These are phyloP conservation scores for Anarsia innoxiella DNA, from an alignment of 2,888 invertebrate genomes.

Conservation along the genomic window DNA sequence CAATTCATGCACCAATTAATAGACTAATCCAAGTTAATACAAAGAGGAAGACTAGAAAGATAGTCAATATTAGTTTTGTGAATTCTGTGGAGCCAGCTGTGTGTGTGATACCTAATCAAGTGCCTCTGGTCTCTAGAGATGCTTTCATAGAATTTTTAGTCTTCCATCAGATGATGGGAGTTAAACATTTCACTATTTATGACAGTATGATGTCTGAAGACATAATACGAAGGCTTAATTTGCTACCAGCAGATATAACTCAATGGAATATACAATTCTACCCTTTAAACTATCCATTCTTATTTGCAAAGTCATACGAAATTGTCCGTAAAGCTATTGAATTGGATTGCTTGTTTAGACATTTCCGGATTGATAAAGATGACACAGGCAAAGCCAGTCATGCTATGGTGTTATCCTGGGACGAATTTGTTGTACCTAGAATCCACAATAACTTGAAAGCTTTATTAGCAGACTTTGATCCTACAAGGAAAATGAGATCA, in stretches of 20 bases:
- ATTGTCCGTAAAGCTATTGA: constrained; percentile 72
- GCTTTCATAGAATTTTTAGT: constrained; percentile 79
- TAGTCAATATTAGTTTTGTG: constrained; percentile 52
- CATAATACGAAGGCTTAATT: constrained; percentile 57
- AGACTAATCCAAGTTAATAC: constrained; percentile 62
- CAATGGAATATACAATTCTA: constrained; percentile 75
- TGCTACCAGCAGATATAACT: constrained; percentile 61
- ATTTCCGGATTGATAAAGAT: constrained; percentile 69
- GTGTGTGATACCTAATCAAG: constrained; percentile 77
- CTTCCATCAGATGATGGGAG: constrained; percentile 79
- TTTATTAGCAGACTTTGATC: constrained; percentile 70
- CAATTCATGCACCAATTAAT: constrained; percentile 62
- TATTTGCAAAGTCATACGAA: constrained; percentile 63
- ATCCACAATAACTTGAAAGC: constrained; percentile 71
- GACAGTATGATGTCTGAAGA: constrained; percentile 74
- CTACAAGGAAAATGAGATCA: constrained; percentile 47
- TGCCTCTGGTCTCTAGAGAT: constrained; percentile 68
- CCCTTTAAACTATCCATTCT: constrained; percentile 80
- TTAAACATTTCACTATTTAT: constrained; percentile 79
- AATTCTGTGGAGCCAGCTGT: constrained; percentile 73
- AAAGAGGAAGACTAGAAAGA: constrained; percentile 46
- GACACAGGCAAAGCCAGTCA: constrained; percentile 65
- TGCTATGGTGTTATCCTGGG: constrained; percentile 75
- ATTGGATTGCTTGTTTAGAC: constrained; percentile 79
- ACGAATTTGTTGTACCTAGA: constrained; percentile 79